A percentile compares a stretch with the other conserved stretches of the same genome.
These are phyloP conservation scores for Ornithoptera alexandrae DNA, from an alignment of 2,888 invertebrate species.

Conservation along the genomic window DNA sequence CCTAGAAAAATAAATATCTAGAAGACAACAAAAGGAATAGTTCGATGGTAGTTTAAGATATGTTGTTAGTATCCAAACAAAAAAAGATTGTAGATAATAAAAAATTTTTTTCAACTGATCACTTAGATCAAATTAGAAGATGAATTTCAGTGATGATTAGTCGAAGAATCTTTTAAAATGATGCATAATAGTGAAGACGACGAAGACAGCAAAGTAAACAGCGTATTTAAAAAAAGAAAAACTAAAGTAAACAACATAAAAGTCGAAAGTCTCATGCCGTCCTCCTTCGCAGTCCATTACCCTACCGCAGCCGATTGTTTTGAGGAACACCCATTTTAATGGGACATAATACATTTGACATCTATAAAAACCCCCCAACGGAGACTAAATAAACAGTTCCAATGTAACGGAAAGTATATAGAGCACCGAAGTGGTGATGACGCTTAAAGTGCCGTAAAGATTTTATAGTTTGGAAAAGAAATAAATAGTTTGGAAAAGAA, in stretches of 20 bases:
- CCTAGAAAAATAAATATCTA: too few relatives aligned
- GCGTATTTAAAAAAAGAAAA: slow-evolving; percentile 10
- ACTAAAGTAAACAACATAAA: slow-evolving; percentile 42
- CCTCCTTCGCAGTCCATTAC: slow-evolving; percentile 39
- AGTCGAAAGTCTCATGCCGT: slow-evolving; percentile 48
- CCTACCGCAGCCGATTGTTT: slow-evolving; percentile 60
- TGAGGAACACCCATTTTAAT: slow-evolving; percentile 44
- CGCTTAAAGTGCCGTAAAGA: slow-evolving; percentile 72
- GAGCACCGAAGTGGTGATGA: slow-evolving; percentile 55
- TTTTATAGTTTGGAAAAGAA: slow-evolving; percentile 66
- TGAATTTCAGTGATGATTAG: too few relatives aligned
- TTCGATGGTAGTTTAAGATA: too few relatives aligned
- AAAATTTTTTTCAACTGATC: too few relatives aligned
- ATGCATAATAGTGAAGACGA: not conserved
- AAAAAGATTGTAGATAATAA: too few relatives aligned
- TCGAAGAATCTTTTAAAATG: too few relatives aligned
- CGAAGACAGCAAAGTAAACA: not conserved
- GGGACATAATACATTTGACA: slow-evolving; percentile 40
- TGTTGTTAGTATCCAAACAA: too few relatives aligned
- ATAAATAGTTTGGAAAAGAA: slow-evolving; percentile 73
- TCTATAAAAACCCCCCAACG: slow-evolving; percentile 39
- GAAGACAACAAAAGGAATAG: too few relatives aligned
- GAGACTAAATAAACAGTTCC: slow-evolving; percentile 38
- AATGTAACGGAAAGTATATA: slow-evolving; percentile 35
- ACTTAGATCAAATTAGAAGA: too few relatives aligned